Conservation (phyloP, 2,113 vertebrate genomes). For the Daphoenositta chrysoptera region DNA sequence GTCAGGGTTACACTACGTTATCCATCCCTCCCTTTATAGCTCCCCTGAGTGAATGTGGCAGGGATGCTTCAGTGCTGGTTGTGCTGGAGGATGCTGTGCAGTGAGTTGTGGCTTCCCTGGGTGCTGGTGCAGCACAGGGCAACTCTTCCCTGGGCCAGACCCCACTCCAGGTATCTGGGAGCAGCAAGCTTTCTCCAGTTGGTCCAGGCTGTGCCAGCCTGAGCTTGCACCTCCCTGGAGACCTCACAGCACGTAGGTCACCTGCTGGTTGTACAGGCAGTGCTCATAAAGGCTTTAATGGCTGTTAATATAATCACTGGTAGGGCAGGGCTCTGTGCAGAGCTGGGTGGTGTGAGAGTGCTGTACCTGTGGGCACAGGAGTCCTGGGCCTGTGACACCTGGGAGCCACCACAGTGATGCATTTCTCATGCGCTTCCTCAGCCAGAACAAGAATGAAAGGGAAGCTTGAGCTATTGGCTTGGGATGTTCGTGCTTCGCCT, state of each 20-base stretch:
- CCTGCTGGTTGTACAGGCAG: neutral
- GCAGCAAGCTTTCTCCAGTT: neutral
- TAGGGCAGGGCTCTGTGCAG: neutral
- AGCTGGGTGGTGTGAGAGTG: neutral
- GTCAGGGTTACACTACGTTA: neutral
- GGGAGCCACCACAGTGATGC: neutral
- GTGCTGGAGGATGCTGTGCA: neutral
- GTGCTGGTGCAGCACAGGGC: rapidly evolving
- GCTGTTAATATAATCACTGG: neutral
- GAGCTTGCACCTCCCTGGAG: neutral
- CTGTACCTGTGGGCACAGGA: neutral
- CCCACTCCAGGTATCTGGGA: neutral
- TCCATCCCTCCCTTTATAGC: neutral
- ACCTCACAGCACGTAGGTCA: neutral
- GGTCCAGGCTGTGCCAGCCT: neutral
- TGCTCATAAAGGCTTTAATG: neutral
- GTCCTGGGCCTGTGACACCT: neutral
- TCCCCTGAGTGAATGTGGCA: neutral
- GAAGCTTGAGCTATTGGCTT: neutral
- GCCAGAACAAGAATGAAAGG: neutral
- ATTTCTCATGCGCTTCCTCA: neutral
- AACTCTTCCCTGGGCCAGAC: neutral
- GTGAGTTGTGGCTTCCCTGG: neutral
- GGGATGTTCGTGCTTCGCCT: neutral
- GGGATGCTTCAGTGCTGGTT: neutral